phyloP scores from a whole-genome alignment of 2,113 vertebrate genomes.

The Nycticorax nycticorax region DNA sequence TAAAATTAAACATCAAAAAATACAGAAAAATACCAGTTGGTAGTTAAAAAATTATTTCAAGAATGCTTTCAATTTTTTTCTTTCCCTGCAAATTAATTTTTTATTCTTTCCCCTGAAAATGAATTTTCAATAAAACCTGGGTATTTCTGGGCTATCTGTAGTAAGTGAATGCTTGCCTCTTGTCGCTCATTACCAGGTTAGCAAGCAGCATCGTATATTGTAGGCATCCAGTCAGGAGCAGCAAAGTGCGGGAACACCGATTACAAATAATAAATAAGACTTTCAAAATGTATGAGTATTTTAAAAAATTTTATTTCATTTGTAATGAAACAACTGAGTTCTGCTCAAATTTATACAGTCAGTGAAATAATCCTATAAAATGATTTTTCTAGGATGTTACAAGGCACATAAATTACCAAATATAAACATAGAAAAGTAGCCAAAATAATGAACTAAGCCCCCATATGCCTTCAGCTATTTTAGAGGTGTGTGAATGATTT shows the following conservation, averaged over 20 bases:
- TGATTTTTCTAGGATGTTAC: slow-evolving; percentile 43
- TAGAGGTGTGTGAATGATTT: slow-evolving; percentile 2
- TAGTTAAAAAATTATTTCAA: neutral
- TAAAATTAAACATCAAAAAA: neutral
- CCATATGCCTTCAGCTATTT: neutral
- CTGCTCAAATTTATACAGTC: slow-evolving; percentile 59
- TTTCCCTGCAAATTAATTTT: neutral
- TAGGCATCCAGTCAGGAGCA: neutral
- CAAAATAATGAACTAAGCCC: slow-evolving; percentile 38
- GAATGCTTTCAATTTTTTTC: neutral
- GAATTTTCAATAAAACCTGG: neutral
- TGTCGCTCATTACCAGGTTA: neutral
- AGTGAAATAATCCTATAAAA: slow-evolving; percentile 58
- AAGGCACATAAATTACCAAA: slow-evolving; percentile 67
- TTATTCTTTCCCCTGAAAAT: neutral
- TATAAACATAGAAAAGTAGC: slow-evolving; percentile 56
- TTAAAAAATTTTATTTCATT: slow-evolving; percentile 49
- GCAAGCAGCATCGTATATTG: neutral
- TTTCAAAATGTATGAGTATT: neutral
- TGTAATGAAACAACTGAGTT: slow-evolving; percentile 42
- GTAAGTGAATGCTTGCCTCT: neutral
- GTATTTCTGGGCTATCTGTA: neutral
- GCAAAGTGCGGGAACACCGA: neutral
- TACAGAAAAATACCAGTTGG: neutral
- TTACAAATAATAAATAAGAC: neutral